These are phyloP conservation scores for Regulus satrapa DNA, from an alignment of 2,113 vertebrate species.

Conservation along the genomic window DNA sequence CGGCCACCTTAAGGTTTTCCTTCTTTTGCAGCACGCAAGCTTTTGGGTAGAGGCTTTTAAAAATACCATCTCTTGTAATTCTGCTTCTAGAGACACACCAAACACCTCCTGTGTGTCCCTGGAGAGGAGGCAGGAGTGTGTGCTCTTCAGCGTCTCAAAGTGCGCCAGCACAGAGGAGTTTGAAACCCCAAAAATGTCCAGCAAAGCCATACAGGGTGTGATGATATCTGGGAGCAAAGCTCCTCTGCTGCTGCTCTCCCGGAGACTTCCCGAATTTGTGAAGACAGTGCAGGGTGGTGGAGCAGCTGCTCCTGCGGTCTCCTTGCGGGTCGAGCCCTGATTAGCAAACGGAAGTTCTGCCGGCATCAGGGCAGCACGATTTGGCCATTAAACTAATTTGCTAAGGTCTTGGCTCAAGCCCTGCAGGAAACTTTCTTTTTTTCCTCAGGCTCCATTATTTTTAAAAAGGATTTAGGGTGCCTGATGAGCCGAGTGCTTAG, in stretches of 20 bases:
- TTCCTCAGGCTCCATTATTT: background rate
- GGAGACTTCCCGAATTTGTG: background rate
- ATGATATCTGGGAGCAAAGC: background rate
- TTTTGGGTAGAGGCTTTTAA: background rate
- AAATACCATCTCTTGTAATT: rapidly evolving
- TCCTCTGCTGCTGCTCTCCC: background rate
- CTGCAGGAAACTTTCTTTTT: background rate
- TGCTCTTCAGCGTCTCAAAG: rapidly evolving
- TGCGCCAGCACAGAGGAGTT: background rate
- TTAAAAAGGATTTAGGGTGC: background rate
- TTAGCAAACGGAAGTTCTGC: background rate
- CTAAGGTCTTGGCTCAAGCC: background rate
- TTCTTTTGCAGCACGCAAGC: background rate
- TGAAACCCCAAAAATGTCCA: background rate
- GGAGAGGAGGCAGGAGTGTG: background rate
- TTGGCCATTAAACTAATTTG: background rate
- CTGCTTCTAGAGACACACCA: background rate
- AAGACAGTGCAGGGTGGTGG: background rate
- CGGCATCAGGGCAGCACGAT: background rate
- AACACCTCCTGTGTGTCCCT: background rate
- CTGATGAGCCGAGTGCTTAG: background rate
- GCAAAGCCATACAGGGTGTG: background rate
- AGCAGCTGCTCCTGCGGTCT: background rate
- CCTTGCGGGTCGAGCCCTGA: background rate
- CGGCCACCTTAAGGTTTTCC: background rate